Conservation (phyloP, 2,797 vertebrate species). For the Lithobates sylvaticus region DNA sequence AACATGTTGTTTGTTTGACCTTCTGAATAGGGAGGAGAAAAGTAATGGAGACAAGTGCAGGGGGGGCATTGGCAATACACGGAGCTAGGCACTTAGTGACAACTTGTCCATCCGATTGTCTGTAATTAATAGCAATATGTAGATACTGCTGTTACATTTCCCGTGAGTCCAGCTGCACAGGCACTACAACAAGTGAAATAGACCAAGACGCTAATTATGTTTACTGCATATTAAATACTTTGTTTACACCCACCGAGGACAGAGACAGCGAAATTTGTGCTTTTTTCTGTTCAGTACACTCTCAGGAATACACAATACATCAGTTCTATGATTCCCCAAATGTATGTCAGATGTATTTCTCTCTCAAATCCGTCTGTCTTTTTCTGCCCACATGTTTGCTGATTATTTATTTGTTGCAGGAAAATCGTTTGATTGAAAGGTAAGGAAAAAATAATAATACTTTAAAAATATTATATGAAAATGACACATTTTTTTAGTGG, state of each 20-base stretch:
- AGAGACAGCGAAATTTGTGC: constrained; percentile 60
- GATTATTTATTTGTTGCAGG: background rate
- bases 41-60: constrained; percentile 7
- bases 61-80: constrained; percentile 32
- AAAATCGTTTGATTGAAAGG: background rate
- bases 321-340: constrained; percentile 43
- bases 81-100: constrained; percentile 51
- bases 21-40: constrained; percentile 9
- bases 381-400: background rate
- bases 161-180: constrained; percentile 73
- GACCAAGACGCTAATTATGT: constrained; percentile 75
- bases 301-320: constrained; percentile 53
- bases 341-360: constrained; percentile 43
- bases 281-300: constrained; percentile 51
- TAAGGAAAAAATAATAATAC: background rate
- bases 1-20: constrained; percentile 20
- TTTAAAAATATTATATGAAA: too few species aligned
- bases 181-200: constrained; percentile 61
- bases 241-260: constrained; percentile 73
- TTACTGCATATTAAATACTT: constrained; percentile 76
- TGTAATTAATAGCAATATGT: constrained; percentile 76
- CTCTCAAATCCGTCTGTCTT: background rate
- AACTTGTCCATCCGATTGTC: constrained; percentile 70
- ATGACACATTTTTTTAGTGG: too few species aligned
- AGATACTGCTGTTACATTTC: constrained; percentile 74